Base-by-base conservation (phyloP, 2,888 invertebrate genomes). In the Altica lythri region DNA sequence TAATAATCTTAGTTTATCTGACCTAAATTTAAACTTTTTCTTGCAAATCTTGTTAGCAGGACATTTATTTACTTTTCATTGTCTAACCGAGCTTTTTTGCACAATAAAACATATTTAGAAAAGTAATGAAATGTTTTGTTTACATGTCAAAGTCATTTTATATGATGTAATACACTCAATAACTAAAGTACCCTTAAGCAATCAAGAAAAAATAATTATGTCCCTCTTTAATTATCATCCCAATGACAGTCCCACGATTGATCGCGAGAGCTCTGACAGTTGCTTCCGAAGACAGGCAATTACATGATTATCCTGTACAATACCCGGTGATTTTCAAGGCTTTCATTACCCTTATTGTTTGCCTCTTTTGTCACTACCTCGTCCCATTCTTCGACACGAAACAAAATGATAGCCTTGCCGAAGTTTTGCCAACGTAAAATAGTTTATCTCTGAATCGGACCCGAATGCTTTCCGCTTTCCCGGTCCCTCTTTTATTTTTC, bases 321-420 rank as follows among this genome's bases (percentile, higher is more conserved):
- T 73, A 72, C 72, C 68, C 71, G 67, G 68, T 75, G 73, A 75
- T 75, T 74, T 75, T 72, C 73, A 64, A 67, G 63, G 69, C 74
- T 74, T 75, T 75, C 75, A 75, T 75, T 75, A 75, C 75, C 74
- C 72, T 71, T 68, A 75, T 75, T 75, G 75, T 75, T 63, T 69
- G 62, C 55, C 59, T 60, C 64, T 71, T 73, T 72, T 73, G 72
- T 73, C 67, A 66, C 67, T 55, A 60, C 54, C 59, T 62, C 67
- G 64, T n/a, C 57, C 61, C 68, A 71, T 71, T 71, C 72, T 71
- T 71, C 66, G 57, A 62, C 14, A 52, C 65, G 69, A 68, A 72
- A 72, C 73, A 72, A 74, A 73, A 74, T 73, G 73, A 75, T 73
- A 74, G 72, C 70, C 67, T 70, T 62, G 63, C 62, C 64, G 65